These are phyloP conservation scores for Drosophila repleta DNA, from an alignment of 1,140 invertebrate genomes.

Conservation along the genomic window DNA sequence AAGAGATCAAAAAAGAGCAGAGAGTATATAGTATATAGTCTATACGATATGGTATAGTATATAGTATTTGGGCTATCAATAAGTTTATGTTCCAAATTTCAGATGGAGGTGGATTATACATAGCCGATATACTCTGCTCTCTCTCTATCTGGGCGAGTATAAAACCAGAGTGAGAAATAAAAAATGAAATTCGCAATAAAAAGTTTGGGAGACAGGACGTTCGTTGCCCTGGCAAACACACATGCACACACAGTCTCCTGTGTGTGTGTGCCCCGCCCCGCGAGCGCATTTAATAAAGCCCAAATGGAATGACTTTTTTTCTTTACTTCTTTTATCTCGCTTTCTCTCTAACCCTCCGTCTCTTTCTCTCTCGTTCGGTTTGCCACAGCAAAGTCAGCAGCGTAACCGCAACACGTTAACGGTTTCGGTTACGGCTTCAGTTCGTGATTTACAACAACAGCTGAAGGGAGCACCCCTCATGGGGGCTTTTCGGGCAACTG, in stretches of 20 bases:
- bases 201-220: slow-evolving; percentile 65
- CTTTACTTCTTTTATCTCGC: slow-evolving; percentile 41
- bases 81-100: too few relatives aligned
- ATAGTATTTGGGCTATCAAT: too few relatives aligned
- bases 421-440: slow-evolving; percentile 79
- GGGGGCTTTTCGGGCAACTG: background rate
- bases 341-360: slow-evolving; percentile 19
- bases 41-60: too few relatives aligned
- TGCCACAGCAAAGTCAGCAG: slow-evolving; percentile 67
- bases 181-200: slow-evolving; percentile 67
- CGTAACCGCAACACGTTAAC: slow-evolving; percentile 83
- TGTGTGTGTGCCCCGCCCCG: slow-evolving; percentile 3
- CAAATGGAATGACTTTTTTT: slow-evolving; percentile 79
- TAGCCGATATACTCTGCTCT: background rate
- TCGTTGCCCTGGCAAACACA: slow-evolving; percentile 53
- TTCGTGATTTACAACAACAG: slow-evolving; percentile 78
- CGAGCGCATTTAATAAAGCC: slow-evolving; percentile 77
- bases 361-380: slow-evolving; percentile 25
- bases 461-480: slow-evolving; percentile 4
- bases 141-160: background rate
- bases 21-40: too few relatives aligned
- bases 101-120: too few relatives aligned
- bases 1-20: too few relatives aligned
- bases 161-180: slow-evolving; percentile 57
- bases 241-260: slow-evolving; percentile 5